Conservation (phyloP, 2,113 vertebrate genomes). For the Astur gentilis region DNA sequence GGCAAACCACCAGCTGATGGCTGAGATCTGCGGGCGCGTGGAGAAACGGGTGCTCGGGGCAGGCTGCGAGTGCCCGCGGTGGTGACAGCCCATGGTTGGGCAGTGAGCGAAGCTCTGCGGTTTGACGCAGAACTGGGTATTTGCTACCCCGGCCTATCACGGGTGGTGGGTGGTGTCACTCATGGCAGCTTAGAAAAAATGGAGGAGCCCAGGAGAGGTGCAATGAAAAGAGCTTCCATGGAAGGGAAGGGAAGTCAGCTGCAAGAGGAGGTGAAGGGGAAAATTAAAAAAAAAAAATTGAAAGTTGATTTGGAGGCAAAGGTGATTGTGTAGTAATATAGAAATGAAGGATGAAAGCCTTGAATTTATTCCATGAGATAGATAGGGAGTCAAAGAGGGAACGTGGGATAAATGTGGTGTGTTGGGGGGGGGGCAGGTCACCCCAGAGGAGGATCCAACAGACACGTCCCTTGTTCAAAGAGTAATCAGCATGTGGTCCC, state of each 20-base stretch:
- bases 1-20: not conserved
- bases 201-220: not conserved
- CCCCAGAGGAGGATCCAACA: not conserved
- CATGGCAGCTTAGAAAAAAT: not conserved
- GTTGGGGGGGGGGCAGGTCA: not conserved
- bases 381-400: not conserved
- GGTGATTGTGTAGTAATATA: not conserved
- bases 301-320: not conserved
- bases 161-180: rapidly evolving
- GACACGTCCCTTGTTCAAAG: not conserved
- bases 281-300: not conserved
- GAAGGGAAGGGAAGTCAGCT: not conserved
- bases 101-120: not conserved
- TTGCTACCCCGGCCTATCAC: not conserved
- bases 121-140: not conserved
- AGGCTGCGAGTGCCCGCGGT: rapidly evolving
- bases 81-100: rapidly evolving
- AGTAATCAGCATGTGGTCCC: not conserved
- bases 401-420: not conserved
- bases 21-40: rapidly evolving
- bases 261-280: not conserved
- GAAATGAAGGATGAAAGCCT: not conserved
- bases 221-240: not conserved
- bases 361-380: not conserved
- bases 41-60: not conserved